phyloP scores from a whole-genome alignment of 2,797 vertebrate species.

The Meriones psammophilus region DNA sequence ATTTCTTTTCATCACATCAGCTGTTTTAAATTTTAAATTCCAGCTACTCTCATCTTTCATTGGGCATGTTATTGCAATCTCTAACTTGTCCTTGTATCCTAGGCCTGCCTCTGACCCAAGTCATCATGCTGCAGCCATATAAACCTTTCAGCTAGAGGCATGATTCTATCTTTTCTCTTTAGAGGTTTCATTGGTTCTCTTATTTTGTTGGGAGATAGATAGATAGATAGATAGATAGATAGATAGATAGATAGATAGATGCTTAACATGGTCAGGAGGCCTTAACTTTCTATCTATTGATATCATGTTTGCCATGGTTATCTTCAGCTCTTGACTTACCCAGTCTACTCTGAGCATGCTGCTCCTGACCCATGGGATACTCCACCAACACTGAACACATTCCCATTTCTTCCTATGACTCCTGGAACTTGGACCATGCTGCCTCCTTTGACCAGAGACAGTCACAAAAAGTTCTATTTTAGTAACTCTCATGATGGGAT shows the following conservation, averaged over 20 bases:
- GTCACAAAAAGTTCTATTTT: not conserved
- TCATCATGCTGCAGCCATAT: not conserved
- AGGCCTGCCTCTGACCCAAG: not conserved
- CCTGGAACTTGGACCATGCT: not conserved
- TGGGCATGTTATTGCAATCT: not conserved
- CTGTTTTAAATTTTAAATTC: not conserved
- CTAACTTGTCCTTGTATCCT: not conserved
- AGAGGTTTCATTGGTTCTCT: not conserved
- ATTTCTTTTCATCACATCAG: not conserved
- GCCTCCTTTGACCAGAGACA: not conserved
- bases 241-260: too few species aligned
- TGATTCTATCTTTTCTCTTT: not conserved
- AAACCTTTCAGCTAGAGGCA: not conserved
- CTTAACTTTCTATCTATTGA: not conserved
- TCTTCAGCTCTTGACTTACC: not conserved
- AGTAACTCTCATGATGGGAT: not conserved
- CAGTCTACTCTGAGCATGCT: not conserved
- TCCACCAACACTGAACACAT: not conserved
- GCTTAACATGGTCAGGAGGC: not conserved
- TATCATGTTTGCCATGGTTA: not conserved
- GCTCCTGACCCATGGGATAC: not conserved
- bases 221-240: too few species aligned
- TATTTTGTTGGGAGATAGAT: too few species aligned
- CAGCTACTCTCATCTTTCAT: not conserved
- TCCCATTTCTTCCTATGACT: not conserved